phyloP scores from a whole-genome alignment of 2,797 vertebrate genomes.

The Sitta carolinensis region DNA sequence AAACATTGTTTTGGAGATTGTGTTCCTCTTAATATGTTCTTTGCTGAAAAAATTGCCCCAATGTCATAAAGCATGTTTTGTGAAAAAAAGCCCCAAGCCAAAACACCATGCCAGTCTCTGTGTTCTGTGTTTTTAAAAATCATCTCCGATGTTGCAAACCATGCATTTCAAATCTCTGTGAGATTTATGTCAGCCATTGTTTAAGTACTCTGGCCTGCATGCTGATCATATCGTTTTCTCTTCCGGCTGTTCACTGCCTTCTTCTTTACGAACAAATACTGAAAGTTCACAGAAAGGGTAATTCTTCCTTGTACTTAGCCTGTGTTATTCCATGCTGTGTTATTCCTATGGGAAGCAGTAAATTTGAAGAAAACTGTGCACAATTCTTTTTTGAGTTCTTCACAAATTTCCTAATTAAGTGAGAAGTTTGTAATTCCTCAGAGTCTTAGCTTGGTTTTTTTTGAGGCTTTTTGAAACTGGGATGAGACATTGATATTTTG shows the following conservation, averaged over 20 bases:
- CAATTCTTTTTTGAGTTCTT: not conserved
- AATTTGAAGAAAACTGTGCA: not conserved
- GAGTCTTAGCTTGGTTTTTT: not conserved
- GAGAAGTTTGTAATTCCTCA: not conserved
- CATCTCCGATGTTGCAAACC: not conserved
- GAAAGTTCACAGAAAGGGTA: not conserved
- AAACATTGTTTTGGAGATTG: not conserved
- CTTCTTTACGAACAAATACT: not conserved
- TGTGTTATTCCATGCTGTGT: not conserved
- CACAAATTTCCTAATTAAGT: not conserved
- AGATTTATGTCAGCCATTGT: not conserved
- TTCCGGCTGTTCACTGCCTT: not conserved
- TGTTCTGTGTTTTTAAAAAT: not conserved
- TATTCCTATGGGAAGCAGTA: not conserved
- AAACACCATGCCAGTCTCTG: not conserved
- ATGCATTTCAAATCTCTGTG: not conserved
- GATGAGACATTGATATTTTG: not conserved
- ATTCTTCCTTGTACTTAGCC: not conserved
- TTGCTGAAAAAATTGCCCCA: not conserved
- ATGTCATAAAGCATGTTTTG: not conserved
- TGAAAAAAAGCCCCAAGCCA: not conserved
- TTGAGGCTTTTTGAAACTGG: not conserved
- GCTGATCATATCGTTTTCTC: not conserved
- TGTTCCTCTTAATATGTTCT: not conserved
- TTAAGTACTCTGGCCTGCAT: not conserved